Evolutionary conservation across 2,113 vertebrate genomes (phyloP).

Genomic region (Tupaia tana): DNA sequence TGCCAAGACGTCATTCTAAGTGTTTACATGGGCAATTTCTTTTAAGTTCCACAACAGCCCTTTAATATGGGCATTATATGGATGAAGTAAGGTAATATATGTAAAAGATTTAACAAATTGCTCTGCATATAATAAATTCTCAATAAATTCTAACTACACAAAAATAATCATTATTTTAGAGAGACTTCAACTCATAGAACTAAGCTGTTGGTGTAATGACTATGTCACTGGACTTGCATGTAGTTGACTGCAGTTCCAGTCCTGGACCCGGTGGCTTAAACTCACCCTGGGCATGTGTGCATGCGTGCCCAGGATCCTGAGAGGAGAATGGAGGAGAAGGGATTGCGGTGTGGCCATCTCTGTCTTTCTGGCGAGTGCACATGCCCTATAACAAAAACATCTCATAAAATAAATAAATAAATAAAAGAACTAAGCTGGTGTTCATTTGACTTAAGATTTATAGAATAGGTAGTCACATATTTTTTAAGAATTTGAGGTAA

Average conservation of each 20-base stretch:
- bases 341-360: too few relatives aligned
- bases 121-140: conserved; percentile 41
- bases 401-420: too few relatives aligned
- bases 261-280: too few relatives aligned
- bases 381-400: too few relatives aligned
- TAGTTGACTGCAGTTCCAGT: too few relatives aligned
- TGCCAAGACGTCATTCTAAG: not conserved
- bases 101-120: conserved; percentile 42
- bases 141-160: conserved; percentile 51
- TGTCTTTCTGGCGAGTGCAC: too few relatives aligned
- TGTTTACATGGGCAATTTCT: not conserved
- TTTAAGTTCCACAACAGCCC: not conserved
- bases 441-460: conserved; percentile 50
- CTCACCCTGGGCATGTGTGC: too few relatives aligned
- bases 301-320: too few relatives aligned
- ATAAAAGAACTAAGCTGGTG: not conserved
- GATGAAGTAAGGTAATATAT: not conserved
- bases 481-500: conserved; percentile 45
- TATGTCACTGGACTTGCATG: too few relatives aligned
- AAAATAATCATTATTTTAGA: conserved; percentile 52
- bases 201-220: not conserved
- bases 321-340: too few relatives aligned
- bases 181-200: not conserved
- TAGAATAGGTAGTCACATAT: conserved; percentile 2
- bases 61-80: conserved; percentile 23